These are phyloP conservation scores for Dendrolimus kikuchii DNA, from an alignment of 1,140 invertebrate species.

Conservation along the genomic window DNA sequence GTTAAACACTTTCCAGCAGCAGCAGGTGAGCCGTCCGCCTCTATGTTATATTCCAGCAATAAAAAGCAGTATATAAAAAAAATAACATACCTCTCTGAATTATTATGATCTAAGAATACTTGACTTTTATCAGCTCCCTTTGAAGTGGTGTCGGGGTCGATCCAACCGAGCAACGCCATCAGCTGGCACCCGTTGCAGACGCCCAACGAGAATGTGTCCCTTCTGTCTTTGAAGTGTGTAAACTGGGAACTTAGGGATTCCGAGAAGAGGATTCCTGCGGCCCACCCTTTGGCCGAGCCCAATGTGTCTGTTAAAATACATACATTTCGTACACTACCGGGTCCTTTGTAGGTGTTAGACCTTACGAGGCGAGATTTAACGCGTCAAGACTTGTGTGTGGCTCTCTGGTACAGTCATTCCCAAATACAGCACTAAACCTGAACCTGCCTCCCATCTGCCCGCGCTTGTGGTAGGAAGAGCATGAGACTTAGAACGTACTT, in stretches of 20 bases:
- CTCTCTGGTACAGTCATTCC: too few relatives aligned
- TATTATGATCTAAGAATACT: constrained; percentile 88
- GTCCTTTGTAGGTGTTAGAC: neutral
- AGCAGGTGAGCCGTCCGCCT: too few relatives aligned
- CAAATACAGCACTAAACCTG: too few relatives aligned
- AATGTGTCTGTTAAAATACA: constrained; percentile 83
- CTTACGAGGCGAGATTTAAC: neutral
- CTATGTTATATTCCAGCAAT: too few relatives aligned
- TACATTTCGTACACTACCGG: too few relatives aligned
- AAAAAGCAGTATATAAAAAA: neutral
- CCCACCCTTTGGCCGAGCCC: constrained; percentile 98
- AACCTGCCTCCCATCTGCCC: too few relatives aligned
- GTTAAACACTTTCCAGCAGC: too few relatives aligned
- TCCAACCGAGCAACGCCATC: constrained; percentile 90
- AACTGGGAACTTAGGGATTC: constrained; percentile 80
- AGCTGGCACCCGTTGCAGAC: constrained; percentile 99
- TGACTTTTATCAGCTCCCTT: constrained; percentile 67
- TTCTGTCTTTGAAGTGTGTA: constrained; percentile 78
- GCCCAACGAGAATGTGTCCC: constrained; percentile 94
- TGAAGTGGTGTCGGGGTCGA: constrained; percentile 66
- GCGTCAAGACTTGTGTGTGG: too few relatives aligned
- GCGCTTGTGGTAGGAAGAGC: too few relatives aligned
- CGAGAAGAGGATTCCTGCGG: constrained; percentile 88
- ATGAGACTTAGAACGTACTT: too few relatives aligned
- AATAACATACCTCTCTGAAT: constrained; percentile 77